phyloP scores from a whole-genome alignment of 2,113 vertebrate genomes.

The Astatoreochromis straeleni region DNA sequence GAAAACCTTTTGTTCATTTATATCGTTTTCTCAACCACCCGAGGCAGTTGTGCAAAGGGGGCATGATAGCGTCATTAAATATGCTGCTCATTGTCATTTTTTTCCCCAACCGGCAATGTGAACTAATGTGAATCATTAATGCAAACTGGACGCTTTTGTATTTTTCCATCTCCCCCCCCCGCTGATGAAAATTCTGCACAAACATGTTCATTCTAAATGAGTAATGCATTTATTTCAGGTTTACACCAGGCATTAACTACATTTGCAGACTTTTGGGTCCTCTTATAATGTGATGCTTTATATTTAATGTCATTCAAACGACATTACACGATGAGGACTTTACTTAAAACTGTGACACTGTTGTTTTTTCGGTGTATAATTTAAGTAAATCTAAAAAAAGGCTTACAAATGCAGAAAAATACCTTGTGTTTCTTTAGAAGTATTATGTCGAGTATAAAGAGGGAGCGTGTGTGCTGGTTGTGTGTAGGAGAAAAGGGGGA shows the following conservation, averaged over 20 bases:
- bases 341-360: not conserved
- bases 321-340: not conserved
- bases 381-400: slow-evolving; percentile 5
- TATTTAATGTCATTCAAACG: not conserved
- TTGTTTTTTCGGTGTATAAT: not conserved
- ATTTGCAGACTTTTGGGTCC: not conserved
- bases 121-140: not conserved
- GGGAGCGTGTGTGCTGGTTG: not conserved
- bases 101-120: not conserved
- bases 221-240: not conserved
- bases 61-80: not conserved
- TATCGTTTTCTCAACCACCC: not conserved
- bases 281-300: not conserved
- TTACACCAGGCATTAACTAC: not conserved
- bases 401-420: not conserved
- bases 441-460: not conserved
- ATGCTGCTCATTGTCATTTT: not conserved
- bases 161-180: not conserved
- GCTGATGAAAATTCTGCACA: not conserved
- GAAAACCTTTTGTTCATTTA: not conserved
- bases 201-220: not conserved
- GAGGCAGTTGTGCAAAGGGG: not conserved
- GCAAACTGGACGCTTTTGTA: not conserved
- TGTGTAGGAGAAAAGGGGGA: not conserved
- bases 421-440: not conserved